Evolutionary conservation across 2,797 vertebrate genomes (phyloP).

Genomic region (Galago senegalensis): DNA sequence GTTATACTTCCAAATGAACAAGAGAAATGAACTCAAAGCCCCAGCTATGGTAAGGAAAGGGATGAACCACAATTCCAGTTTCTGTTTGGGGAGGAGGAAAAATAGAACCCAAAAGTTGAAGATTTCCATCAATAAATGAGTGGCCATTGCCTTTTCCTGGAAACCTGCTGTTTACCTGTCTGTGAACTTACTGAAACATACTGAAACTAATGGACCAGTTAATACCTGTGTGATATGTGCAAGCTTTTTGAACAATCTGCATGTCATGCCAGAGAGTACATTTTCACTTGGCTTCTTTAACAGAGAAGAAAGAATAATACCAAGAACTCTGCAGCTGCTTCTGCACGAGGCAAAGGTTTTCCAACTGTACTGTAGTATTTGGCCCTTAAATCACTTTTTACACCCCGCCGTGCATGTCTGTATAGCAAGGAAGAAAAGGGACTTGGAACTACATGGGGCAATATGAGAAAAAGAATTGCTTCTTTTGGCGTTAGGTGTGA

Average conservation of each 20-base stretch:
- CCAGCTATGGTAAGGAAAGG: not conserved
- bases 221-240: not conserved
- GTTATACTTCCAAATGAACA: not conserved
- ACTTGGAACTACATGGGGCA: conserved; percentile 32
- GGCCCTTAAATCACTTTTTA: conserved; percentile 74
- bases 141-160: not conserved
- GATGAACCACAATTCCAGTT: not conserved
- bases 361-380: conserved; percentile 75
- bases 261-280: conserved; percentile 29
- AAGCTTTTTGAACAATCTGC: conserved; percentile 46
- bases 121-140: not conserved
- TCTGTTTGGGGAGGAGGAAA: not conserved
- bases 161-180: conserved; percentile 6
- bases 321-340: conserved; percentile 61
- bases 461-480: conserved; percentile 69
- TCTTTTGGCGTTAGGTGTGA: conserved; percentile 71
- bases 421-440: conserved; percentile 53
- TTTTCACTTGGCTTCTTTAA: conserved; percentile 63
- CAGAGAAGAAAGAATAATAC: conserved; percentile 68
- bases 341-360: conserved; percentile 72
- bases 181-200: not conserved
- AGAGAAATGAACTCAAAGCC: not conserved
- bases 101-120: conserved; percentile 25
- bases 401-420: conserved; percentile 63
- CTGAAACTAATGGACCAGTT: not conserved